Base-by-base conservation (phyloP, 2,888 invertebrate species). In the Unio delphinus region DNA sequence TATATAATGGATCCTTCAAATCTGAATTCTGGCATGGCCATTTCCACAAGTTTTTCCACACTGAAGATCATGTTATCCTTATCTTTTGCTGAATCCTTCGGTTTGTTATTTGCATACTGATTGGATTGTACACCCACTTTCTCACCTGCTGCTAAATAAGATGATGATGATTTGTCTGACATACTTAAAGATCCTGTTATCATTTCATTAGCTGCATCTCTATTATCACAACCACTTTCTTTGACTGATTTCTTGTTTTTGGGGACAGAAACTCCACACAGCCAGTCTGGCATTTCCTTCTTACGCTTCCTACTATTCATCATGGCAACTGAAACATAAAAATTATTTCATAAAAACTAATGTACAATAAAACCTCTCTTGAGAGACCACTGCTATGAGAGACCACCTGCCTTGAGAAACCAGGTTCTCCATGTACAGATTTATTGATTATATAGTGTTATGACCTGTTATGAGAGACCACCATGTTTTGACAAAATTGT, bases 1-100 rank as follows among this genome's bases (percentile, higher is more conserved):
- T 86, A 86, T 8, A 83, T 73, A 8, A 84, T 58, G 8, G 74
- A 70, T 3, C 83, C 82, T 15, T 61, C 54, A 67, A 82, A 85
- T 34, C 59, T 62, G 30, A 82, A 70, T 23, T 82, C 78, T 28
- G 79, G 74, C 69, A 83, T 75, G 23, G 79, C 72, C 64, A 75
- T 61, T 23, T 70, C 70, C 23, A 83, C 72, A 18, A 77, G 65
- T 55, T 81, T 73, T 58, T 78, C 76, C 17, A 68, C 70, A 54
- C 64, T 61, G 58, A 64, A 55, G 18, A 55, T 28, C 26, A 54
- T 45, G 17, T 45, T n/a, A 23, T 63, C 55, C n/a, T 63, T 55
- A 3, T 45, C 18, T 17, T 17, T 6, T 30, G 34, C 54, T 26
- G 54, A 23, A 23, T 15, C 45, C 8, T 45, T 45, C 45, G 11